Evolutionary conservation across 2,113 vertebrate genomes (phyloP), one percentile per base, ranked within the genome.

Genomic region (Alethe diademata): DNA sequence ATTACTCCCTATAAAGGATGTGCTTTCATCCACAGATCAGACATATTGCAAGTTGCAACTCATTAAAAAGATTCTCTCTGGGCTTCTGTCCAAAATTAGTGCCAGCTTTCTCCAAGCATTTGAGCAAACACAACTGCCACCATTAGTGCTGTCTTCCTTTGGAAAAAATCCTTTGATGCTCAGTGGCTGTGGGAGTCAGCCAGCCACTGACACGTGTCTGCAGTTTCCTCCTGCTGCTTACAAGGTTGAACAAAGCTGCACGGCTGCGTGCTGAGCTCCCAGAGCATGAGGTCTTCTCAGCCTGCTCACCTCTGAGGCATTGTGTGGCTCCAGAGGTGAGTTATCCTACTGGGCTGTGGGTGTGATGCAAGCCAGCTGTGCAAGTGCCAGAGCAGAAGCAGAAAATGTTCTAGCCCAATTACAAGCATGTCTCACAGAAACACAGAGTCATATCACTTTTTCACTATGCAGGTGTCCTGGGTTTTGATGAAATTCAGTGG

Each of bases 21-120:
- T 83, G 70, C 67, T 95, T 96, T 95, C 76, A 93, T 90, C 85
- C 92, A 64, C 2, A 31, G 60, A 91, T 90, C 69, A 94, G 84
- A 94, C 91, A 90, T 80, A 94, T 42, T 47, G 20, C 71, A 92
- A 94, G 50, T 69, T 74, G 62, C 54, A 92, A 78, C 48, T 92
- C 93, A 91, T 93, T 95, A 94, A 83, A 94, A 75, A 71, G 62
- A 75, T 83, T 85, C 24, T 93, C 40, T 67, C 88, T 65, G 74
- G 78, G 86, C 73, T 91, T 16, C 45, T 66, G 33, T 94, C 84
- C 87, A 94, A 90, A 76, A 83, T 61, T 78, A 62, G 18, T 76
- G 75, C 62, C 90, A 93, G 66, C 67, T 95, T 94, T 85, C 86
- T 91, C 43, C 58, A 47, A 91, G 36, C 18, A 6, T 58, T 78